phyloP scores from a whole-genome alignment of 2,888 invertebrate species.

The Lasioglossum pauxillum region DNA sequence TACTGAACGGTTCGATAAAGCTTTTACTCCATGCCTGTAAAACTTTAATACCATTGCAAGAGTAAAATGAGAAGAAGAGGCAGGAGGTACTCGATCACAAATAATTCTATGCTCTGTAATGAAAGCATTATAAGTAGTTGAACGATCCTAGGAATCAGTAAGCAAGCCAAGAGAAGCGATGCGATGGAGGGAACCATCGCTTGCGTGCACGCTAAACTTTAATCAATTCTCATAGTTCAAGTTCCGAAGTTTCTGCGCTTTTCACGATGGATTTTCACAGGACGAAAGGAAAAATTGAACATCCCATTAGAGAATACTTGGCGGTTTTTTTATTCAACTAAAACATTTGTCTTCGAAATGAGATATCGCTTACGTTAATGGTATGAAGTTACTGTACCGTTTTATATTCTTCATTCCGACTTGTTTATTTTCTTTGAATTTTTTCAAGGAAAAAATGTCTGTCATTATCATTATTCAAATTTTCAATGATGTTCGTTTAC shows the following conservation, averaged over 20 bases:
- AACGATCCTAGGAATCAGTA: slow-evolving; percentile 35
- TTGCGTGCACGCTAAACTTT: slow-evolving; percentile 52
- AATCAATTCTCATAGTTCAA: slow-evolving; percentile 57
- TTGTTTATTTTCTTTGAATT: background rate
- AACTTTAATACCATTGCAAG: background rate
- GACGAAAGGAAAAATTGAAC: slow-evolving; percentile 27
- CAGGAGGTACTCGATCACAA: background rate
- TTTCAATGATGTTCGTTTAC: too few species aligned
- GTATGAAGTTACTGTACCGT: background rate
- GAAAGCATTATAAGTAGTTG: slow-evolving; percentile 37
- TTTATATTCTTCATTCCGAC: background rate
- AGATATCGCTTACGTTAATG: background rate
- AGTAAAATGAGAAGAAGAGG: background rate
- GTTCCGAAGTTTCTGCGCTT: slow-evolving; percentile 33
- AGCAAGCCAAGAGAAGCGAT: slow-evolving; percentile 18
- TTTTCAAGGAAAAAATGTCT: background rate
- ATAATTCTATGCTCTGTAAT: slow-evolving; percentile 30
- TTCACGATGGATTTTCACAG: slow-evolving; percentile 26
- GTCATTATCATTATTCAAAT: too few species aligned
- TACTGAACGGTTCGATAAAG: background rate
- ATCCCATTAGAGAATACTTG: background rate
- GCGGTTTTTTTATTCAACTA: background rate
- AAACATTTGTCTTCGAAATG: background rate
- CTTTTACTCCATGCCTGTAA: background rate
- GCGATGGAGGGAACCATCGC: slow-evolving; percentile 28